phyloP scores from a whole-genome alignment of 2,113 vertebrate species.

The Daphoenositta chrysoptera region DNA sequence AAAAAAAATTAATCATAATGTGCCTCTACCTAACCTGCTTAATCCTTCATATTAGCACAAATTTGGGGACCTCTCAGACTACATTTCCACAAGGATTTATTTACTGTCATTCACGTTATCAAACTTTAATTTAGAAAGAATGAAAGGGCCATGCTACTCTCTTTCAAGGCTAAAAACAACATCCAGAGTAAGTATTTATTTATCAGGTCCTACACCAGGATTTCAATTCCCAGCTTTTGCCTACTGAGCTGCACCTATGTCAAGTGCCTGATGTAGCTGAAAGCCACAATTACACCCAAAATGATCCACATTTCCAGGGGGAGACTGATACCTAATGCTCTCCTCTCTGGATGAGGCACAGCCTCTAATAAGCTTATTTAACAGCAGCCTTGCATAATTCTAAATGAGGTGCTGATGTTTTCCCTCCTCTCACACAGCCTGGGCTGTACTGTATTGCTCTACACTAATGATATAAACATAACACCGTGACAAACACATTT shows the following conservation, averaged over 20 bases:
- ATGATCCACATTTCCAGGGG: background rate
- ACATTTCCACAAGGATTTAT: background rate
- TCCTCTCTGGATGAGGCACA: background rate
- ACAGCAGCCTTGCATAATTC: background rate
- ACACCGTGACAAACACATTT: background rate
- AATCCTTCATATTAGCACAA: background rate
- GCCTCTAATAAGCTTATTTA: background rate
- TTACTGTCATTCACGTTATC: background rate
- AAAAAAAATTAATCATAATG: background rate
- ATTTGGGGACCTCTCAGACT: background rate
- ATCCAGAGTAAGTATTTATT: background rate
- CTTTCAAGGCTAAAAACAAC: background rate
- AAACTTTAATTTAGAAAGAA: background rate
- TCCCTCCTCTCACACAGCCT: background rate
- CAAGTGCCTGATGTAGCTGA: background rate
- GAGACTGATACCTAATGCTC: background rate
- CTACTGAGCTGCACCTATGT: background rate
- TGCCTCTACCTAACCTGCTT: background rate
- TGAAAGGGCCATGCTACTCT: background rate
- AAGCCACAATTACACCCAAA: background rate
- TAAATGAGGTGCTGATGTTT: background rate
- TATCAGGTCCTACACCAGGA: background rate
- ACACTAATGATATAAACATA: background rate
- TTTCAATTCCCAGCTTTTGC: background rate
- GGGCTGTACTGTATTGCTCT: background rate